Conservation (phyloP, 2,797 vertebrate genomes). For the Antrozous pallidus region DNA sequence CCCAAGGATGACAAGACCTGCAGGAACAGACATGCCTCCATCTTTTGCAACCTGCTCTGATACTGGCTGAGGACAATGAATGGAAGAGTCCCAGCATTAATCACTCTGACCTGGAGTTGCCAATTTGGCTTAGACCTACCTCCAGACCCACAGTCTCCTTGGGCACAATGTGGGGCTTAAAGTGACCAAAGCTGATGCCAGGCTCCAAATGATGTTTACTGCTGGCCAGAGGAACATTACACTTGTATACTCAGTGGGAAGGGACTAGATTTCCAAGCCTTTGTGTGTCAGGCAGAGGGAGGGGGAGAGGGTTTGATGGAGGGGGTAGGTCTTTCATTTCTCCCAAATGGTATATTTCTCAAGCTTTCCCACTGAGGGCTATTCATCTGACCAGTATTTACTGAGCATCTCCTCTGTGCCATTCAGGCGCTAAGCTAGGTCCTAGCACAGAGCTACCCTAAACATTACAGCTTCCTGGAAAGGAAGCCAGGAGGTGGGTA, state of each 20-base stretch:
- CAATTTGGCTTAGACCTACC: conserved; percentile 23
- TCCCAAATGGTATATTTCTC: neutral
- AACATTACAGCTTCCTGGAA: neutral
- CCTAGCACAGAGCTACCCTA: neutral
- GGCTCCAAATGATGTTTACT: neutral
- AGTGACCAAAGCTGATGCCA: neutral
- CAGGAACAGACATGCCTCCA: conserved; percentile 57
- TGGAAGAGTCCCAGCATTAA: conserved; percentile 41
- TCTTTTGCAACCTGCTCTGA: conserved; percentile 62
- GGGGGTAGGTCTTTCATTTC: neutral
- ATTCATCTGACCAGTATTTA: neutral
- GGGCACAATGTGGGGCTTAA: conserved; percentile 13
- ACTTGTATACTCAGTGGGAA: neutral
- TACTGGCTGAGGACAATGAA: conserved; percentile 36
- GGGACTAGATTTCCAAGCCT: neutral
- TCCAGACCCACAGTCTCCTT: neutral
- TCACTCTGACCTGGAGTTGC: conserved; percentile 31
- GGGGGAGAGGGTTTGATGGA: fast-evolving
- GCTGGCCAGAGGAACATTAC: neutral
- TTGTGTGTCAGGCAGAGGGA: neutral
- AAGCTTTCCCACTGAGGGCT: neutral
- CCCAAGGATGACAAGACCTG: neutral
- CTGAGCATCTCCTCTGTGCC: neutral
- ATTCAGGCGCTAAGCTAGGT: neutral
- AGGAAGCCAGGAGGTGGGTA: neutral